phyloP scores from a whole-genome alignment of 1,140 invertebrate genomes.

The Steinernema feltiae region DNA sequence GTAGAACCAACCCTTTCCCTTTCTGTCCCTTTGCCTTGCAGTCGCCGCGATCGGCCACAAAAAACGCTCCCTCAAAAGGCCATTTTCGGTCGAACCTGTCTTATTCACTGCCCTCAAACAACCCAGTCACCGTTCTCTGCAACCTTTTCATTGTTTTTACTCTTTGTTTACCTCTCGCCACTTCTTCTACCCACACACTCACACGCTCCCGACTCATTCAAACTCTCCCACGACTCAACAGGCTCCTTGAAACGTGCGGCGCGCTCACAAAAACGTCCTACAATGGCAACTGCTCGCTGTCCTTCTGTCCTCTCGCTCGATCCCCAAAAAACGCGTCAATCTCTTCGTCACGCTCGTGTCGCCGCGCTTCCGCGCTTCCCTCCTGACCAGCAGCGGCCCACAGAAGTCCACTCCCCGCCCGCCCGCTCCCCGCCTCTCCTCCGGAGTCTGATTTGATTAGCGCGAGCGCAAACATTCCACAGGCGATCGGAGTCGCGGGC shows the following conservation, averaged over 20 bases:
- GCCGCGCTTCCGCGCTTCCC: neutral
- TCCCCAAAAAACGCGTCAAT: neutral
- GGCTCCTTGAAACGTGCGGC: too few relatives aligned
- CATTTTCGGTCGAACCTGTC: too few relatives aligned
- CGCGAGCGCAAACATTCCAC: neutral
- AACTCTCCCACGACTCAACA: neutral
- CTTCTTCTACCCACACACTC: too few relatives aligned
- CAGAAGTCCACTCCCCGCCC: neutral
- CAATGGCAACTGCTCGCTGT: too few relatives aligned
- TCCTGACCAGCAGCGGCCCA: neutral
- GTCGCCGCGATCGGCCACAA: neutral
- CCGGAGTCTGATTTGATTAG: neutral
- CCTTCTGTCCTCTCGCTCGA: too few relatives aligned
- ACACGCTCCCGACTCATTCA: neutral
- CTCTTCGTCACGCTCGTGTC: slow-evolving; percentile 1
- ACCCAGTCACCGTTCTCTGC: too few relatives aligned
- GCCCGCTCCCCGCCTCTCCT: neutral
- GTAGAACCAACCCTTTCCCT: neutral
- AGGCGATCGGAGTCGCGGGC: neutral
- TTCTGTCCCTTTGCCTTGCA: neutral
- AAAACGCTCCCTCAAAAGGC: neutral
- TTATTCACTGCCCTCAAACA: too few relatives aligned
- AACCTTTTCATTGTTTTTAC: too few relatives aligned
- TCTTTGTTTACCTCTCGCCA: too few relatives aligned
- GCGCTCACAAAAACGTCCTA: too few relatives aligned